Evolutionary conservation across 2,113 vertebrate species (phyloP).

Genomic region (Chroicocephalus ridibundus): DNA sequence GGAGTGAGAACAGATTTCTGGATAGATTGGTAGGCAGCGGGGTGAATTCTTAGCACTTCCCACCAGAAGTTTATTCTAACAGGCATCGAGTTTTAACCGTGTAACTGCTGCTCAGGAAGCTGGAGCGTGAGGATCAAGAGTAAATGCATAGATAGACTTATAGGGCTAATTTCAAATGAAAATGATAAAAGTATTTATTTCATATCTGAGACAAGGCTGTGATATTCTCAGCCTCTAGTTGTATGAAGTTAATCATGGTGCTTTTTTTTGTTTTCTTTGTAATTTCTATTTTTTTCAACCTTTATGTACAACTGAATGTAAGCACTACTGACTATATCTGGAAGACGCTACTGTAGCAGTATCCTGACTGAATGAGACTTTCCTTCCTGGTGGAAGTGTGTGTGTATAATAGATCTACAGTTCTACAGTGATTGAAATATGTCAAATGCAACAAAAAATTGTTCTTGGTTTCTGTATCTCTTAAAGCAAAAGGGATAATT

Average conservation of each 20-base stretch:
- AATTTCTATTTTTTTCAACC: not conserved
- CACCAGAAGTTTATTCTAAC: conserved; percentile 64
- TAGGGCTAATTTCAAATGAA: not conserved
- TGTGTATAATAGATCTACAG: not conserved
- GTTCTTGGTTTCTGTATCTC: not conserved
- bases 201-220: not conserved
- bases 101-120: not conserved
- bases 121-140: not conserved
- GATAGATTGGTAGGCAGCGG: conserved; percentile 50
- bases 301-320: not conserved
- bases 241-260: not conserved
- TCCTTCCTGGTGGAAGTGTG: not conserved
- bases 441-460: not conserved
- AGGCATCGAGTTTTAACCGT: not conserved
- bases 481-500: not conserved
- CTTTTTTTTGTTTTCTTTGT: not conserved
- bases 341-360: not conserved
- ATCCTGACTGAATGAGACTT: not conserved
- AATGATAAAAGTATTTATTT: not conserved
- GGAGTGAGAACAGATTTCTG: conserved; percentile 65
- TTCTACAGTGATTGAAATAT: not conserved
- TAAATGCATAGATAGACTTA: not conserved
- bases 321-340: not conserved
- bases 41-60: conserved; percentile 64
- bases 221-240: not conserved